Evolutionary conservation across 1,140 invertebrate species (phyloP).

Genomic region (Sitobion miscanthi): DNA sequence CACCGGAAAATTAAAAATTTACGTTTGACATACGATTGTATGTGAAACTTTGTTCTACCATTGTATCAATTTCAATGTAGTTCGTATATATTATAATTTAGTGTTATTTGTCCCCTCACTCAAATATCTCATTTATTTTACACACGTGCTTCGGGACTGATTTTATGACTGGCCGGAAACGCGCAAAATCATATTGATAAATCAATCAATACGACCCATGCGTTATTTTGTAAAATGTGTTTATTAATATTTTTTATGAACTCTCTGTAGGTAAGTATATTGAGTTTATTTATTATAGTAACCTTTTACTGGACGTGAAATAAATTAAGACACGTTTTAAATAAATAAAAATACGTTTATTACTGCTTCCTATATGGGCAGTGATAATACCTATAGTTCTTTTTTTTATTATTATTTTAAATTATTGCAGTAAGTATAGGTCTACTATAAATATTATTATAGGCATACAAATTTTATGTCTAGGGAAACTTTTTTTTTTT

Average conservation of each 20-base stretch:
- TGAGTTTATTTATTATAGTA: neutral
- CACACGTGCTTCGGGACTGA: neutral
- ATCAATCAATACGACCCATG: neutral
- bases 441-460: conserved; percentile 8
- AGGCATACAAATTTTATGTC: conserved; percentile 14
- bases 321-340: conserved; percentile 2
- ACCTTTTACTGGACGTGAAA: neutral
- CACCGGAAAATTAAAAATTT: no score
- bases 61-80: neutral
- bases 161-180: neutral
- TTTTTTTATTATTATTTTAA: conserved; percentile 10
- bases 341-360: conserved; percentile 20
- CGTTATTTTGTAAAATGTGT: neutral
- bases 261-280: neutral
- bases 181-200: neutral
- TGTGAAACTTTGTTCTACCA: neutral
- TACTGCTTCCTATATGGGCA: neutral
- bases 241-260: conserved; percentile 2
- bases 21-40: no score
- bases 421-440: neutral
- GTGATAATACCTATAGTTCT: neutral
- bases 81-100: neutral
- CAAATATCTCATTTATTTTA: neutral
- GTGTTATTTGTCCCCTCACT: neutral
- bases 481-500: neutral